Evolutionary conservation across 1,140 invertebrate species (phyloP).

Genomic region (Orchesella cincta): DNA sequence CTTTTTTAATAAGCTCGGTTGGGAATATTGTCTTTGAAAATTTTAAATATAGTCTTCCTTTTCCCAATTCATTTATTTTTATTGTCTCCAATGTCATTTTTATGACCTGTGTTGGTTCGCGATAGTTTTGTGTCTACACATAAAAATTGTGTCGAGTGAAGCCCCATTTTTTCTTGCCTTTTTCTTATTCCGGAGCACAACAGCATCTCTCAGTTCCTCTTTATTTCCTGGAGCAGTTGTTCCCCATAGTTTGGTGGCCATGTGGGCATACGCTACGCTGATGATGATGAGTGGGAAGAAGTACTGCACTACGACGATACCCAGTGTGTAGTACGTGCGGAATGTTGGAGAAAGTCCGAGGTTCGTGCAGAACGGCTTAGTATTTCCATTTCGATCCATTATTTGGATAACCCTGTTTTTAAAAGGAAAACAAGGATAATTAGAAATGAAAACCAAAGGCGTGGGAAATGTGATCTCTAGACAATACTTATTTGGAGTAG

Average conservation of each 20-base stretch:
- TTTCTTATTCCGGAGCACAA: slow-evolving; percentile 75
- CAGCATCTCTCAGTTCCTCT: slow-evolving; percentile 71
- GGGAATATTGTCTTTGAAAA: too few species aligned
- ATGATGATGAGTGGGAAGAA: slow-evolving; percentile 74
- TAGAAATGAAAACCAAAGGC: too few species aligned
- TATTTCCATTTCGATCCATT: slow-evolving; percentile 49
- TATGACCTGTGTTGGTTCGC: not conserved
- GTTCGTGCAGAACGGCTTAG: slow-evolving; percentile 64
- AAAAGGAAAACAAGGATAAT: too few species aligned
- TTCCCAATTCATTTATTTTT: too few species aligned
- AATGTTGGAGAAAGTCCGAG: slow-evolving; percentile 60
- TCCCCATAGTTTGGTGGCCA: slow-evolving; percentile 74
- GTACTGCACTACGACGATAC: slow-evolving; percentile 69
- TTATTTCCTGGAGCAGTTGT: slow-evolving; percentile 73
- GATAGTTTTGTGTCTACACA: not conserved
- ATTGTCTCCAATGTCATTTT: not conserved
- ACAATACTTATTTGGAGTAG: too few species aligned
- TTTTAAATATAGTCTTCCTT: too few species aligned
- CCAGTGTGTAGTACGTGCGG: slow-evolving; percentile 62
- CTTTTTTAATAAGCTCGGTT: too few species aligned
- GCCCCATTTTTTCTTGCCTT: slow-evolving; percentile 63
- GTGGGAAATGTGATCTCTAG: too few species aligned
- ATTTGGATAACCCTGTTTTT: slow-evolving; percentile 56
- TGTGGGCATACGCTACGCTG: slow-evolving; percentile 75
- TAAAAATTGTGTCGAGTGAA: not conserved